Base-by-base conservation (phyloP, 2,888 invertebrate species). In the Onthophagus sagittarius region DNA sequence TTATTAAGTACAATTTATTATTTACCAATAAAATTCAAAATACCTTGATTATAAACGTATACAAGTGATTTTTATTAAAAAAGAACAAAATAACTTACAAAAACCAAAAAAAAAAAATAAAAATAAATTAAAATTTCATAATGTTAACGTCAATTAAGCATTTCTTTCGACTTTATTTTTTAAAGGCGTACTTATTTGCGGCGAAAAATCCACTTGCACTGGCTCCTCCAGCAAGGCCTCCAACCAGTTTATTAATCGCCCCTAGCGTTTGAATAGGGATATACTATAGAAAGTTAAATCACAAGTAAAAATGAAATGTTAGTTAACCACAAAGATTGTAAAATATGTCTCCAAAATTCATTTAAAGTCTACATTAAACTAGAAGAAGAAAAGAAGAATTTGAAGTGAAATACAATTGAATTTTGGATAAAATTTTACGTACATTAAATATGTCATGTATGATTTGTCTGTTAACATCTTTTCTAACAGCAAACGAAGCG, bases 221-320 rank as follows among this genome's bases (percentile, higher is more conserved):
- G n/a, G 78, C 76, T 39, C 82, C 82, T 9, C 81, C 82, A 33
- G 82, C 82, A 70, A 87, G 88, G 80, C 90, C 90, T 78, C 88
- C 89, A 73, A 92, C 83, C 76, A 92, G 87, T 78, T 87, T 88
- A 80, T 89, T 91, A 0, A 92, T 91, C 7, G 91, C 91, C 62
- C 88, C 87, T 72, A 92, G 83, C 0, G 91, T 89, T 70, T 90
- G 89, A 80, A 91, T 90, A 73, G 91, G 91, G 78, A 91, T 3
- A 31, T 62, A 3, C 1, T 3, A 23, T 23, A 23, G 33, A n/a
- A 14, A 53, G 7, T n/a, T 15, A 67, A 31, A 67, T 7, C 32
- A 13, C 31, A 6, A 15, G n/a, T 69, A 15, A 23, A 23, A 23
- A 23, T 23, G 23, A 23, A 23, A 23, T 23, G 23, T 23, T 23